Base-by-base conservation (phyloP, 1,140 invertebrate species). In the Druon quercuslanigerum region DNA sequence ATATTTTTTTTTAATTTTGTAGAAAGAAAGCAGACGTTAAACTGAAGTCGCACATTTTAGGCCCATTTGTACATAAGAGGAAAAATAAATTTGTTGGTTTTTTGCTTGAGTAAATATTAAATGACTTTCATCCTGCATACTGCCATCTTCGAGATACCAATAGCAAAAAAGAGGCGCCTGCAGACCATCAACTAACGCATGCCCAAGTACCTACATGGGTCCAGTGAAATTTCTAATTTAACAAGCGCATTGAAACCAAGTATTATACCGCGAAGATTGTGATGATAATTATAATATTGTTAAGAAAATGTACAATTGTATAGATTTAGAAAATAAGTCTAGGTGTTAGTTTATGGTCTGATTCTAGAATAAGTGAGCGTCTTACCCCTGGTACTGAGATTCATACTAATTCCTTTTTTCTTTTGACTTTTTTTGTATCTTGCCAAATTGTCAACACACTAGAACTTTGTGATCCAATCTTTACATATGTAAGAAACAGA, bases 261-360 rank as follows among this genome's bases (percentile, higher is more conserved):
- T 84, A 85, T 85, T 87, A 83, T 83, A 79, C 81, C 77, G 71
- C 79, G 80, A 83, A 78, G 83, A 82, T 87, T 82, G 86, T 85
- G 83, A 87, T 86, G 86, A 80, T 73, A 79, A 87, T 84, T 84
- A 78, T 84, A 84, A 79, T 66, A 77, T 87, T 78, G 81, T 78
- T 81, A 82, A 80, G 81, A 78, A 81, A 83, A 81, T 91, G 86
- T 91, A 90, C 84, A 91, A 90, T 91, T 91, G 89, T 90, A 91
- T 88, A 91, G 84, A 86, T 78, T 82, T 86, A 88, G 83, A 82
- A 71, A 85, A 82, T 90, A 88, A 89, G 86, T 82, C 74, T 86
- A 87, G 79, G 79, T 85, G 85, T 90, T 91, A 90, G 89, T 91
- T 91, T 89, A 91, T 90, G 89, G 89, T 91, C 89, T 90, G 87